Conservation (phyloP, 2,888 invertebrate species). For the Dyspetes luteomarginatus region DNA sequence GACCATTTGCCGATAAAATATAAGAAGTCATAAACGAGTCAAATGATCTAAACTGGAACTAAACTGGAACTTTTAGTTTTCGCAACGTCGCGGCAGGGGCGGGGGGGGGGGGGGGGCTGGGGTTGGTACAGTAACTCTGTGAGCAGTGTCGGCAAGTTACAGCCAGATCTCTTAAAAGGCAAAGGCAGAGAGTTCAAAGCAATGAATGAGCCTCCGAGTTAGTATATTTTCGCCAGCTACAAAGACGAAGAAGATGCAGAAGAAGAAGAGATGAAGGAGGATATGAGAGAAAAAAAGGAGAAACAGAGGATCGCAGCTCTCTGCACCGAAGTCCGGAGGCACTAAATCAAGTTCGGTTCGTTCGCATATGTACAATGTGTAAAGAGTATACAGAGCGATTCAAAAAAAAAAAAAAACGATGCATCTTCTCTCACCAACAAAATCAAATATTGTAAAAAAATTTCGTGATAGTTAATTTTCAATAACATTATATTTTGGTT, state of each 20-base stretch:
- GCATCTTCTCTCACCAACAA: background rate
- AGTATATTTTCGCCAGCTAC: slow-evolving; percentile 64
- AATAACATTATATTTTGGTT: too few species aligned
- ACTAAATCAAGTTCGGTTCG: slow-evolving; percentile 79
- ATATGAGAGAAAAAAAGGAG: slow-evolving; percentile 25
- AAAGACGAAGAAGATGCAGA: slow-evolving; percentile 54
- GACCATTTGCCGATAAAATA: slow-evolving; percentile 4
- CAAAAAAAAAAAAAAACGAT: slow-evolving; percentile 33
- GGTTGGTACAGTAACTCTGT: slow-evolving; percentile 34
- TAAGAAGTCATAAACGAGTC: slow-evolving; percentile 14
- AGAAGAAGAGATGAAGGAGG: slow-evolving; percentile 19
- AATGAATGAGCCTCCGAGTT: slow-evolving; percentile 66
- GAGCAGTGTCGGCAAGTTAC: slow-evolving; percentile 44
- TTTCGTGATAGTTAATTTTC: too few species aligned
- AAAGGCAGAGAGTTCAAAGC: slow-evolving; percentile 33
- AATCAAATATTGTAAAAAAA: background rate
- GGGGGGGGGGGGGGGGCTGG: too few species aligned
- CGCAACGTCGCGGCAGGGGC: background rate
- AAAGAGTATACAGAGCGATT: slow-evolving; percentile 55
- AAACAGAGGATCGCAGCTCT: slow-evolving; percentile 56
- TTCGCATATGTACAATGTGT: slow-evolving; percentile 66
- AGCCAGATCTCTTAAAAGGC: slow-evolving; percentile 18
- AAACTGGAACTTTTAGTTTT: slow-evolving; percentile 23
- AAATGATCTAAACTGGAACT: background rate
- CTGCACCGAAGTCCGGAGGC: slow-evolving; percentile 71